Base-by-base conservation (phyloP, 2,888 invertebrate species). In the Fragum whitleyi region DNA sequence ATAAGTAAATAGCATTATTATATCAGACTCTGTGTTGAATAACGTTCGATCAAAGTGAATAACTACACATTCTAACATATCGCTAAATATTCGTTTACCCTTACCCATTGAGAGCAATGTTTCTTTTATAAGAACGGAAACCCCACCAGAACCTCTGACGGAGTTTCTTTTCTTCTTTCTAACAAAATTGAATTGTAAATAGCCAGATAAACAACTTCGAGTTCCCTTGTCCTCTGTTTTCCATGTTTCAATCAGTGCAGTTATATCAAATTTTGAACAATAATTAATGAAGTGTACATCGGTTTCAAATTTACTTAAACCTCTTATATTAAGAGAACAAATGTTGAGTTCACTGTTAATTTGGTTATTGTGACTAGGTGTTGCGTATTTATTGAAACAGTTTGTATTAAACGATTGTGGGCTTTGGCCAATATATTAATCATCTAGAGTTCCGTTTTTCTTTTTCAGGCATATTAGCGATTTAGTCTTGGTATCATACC, bases 1-100 rank as follows among this genome's bases (percentile, higher is more conserved):
- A 53, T 69, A 69, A 19, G 53, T 51, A 53, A 69, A 69, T 19
- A 51, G 7, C 19, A 69, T 21, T 21, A 69, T 69, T 23, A 69
- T 53, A 69, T 69, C 69, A 57, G 21, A 57, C 21, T 57, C 57
- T 19, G 5, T 57, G 21, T 57, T n/a, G 5, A 57, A 57, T 26
- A 29, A 11, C 6, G 23, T 29, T 3, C 32, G 14, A 16, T 61
- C 32, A 9, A 61, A 29, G 16, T 29, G 61, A 29, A 61, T 2
- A 61, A 61, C 61, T 19, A 29, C 61, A 61, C 61, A 61, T 11
- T 61, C 61, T 29, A 26, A 61, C 61, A 61, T 61, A 7, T 61
- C 61, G 3, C 9, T n/a, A 29, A 61, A 61, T 14, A 61, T 61
- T 9, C 32, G 61, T 61, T 29, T 61, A n/a, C 28, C 5, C 32